Conservation (phyloP, 1,140 invertebrate species). For the Pomacea maculata region DNA sequence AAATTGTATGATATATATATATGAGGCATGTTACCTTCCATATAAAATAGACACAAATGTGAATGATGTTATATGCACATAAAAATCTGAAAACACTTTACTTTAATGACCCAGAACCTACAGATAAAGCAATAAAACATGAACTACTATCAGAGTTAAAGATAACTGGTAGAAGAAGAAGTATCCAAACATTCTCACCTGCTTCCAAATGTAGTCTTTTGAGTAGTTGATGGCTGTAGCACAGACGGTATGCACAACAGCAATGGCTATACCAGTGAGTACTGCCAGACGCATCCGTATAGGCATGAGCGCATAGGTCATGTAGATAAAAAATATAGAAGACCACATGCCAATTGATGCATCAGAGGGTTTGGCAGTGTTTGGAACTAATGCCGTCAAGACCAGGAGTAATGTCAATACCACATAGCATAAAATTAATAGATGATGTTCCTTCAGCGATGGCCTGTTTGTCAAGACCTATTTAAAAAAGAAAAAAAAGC, state of each 20-base stretch:
- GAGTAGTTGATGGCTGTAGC: constrained; percentile 54
- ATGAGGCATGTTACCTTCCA: no score
- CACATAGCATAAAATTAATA: constrained; percentile 83
- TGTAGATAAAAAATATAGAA: constrained; percentile 83
- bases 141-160: no score
- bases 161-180: not conserved
- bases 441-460: constrained; percentile 86
- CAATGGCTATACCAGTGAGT: constrained; percentile 73
- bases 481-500: not conserved
- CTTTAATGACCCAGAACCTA: no score
- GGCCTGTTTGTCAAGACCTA: constrained; percentile 76
- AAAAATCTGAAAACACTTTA: no score
- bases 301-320: constrained; percentile 87
- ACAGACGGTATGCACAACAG: constrained; percentile 75
- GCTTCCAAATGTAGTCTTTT: constrained; percentile 59
- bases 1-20: no score
- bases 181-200: constrained; percentile 50
- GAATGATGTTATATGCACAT: no score
- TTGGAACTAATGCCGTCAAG: constrained; percentile 69
- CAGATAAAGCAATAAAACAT: no score
- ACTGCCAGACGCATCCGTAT: constrained; percentile 80
- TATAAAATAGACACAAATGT: no score
- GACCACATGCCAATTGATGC: constrained; percentile 73
- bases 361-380: constrained; percentile 63
- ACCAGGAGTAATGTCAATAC: constrained; percentile 77